Percentiles rank a stretch among this genome's conserved stretches.
Conservation (phyloP, 2,888 invertebrate genomes). For the Drosophila tripunctata region DNA sequence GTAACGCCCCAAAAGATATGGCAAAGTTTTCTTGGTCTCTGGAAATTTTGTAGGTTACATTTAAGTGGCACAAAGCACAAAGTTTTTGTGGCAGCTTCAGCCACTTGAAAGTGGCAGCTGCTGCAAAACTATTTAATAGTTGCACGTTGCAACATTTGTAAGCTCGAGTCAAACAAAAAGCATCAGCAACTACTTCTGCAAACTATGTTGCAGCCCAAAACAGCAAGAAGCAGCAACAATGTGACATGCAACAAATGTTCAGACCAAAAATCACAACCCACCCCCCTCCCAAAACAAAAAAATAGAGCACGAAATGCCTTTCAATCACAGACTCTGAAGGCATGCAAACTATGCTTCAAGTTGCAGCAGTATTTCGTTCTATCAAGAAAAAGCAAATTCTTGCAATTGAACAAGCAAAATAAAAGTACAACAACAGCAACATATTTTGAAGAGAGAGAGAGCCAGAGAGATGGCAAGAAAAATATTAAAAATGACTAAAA, state of each 20-base stretch:
- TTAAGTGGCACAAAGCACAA: constrained; percentile 60
- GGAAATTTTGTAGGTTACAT: constrained; percentile 40
- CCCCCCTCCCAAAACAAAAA: constrained; percentile 8
- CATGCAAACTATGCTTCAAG: constrained; percentile 50
- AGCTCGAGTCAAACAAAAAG: constrained; percentile 45
- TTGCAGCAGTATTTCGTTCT: constrained; percentile 23
- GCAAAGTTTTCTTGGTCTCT: constrained; percentile 30
- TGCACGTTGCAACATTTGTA: constrained; percentile 74
- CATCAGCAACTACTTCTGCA: constrained; percentile 36
- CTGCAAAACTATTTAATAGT: constrained; percentile 73
- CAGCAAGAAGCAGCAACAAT: constrained; percentile 71
- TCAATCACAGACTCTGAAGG: constrained; percentile 58
- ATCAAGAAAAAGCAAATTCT: constrained; percentile 28
- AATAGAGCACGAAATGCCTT: constrained; percentile 49
- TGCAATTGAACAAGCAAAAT: constrained; percentile 37
- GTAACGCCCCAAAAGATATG: constrained; percentile 12
- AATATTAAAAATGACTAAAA: constrained; percentile 49
- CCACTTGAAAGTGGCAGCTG: constrained; percentile 64
- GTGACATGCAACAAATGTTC: constrained; percentile 73
- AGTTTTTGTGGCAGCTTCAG: constrained; percentile 48
- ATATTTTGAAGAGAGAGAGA: not conserved
- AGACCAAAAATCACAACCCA: constrained; percentile 48
- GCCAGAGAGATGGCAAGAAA: too few relatives aligned
- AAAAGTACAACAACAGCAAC: constrained; percentile 3
- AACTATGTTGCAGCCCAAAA: constrained; percentile 59